phyloP scores from a whole-genome alignment of 1,140 invertebrate species.

The Sycophaga agraensis region DNA sequence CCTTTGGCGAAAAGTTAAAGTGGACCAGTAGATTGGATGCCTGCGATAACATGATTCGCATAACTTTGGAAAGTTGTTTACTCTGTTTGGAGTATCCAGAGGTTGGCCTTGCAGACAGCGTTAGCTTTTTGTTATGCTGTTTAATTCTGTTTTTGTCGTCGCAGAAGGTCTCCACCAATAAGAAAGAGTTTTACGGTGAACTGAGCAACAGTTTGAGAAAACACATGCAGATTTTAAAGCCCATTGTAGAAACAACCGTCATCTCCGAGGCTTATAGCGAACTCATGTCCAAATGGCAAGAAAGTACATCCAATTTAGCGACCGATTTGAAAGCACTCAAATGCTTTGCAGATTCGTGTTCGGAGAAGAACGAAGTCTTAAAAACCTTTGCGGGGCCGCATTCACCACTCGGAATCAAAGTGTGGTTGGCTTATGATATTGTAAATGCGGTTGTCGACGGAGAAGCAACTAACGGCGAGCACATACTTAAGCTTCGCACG shows the following conservation, averaged over 20 bases:
- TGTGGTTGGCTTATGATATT: constrained; percentile 1
- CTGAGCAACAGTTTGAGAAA: not conserved
- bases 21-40: constrained; percentile 31
- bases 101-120: constrained; percentile 16
- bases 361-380: not conserved
- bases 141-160: constrained; percentile 5
- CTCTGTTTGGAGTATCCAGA: constrained; percentile 40
- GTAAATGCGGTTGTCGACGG: not conserved
- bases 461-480: not conserved
- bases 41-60: constrained; percentile 33
- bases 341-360: not conserved
- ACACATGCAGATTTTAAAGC: not conserved
- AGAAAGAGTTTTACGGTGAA: not conserved
- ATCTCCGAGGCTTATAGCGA: not conserved
- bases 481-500: not conserved
- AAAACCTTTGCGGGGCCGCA: not conserved
- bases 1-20: constrained; percentile 17
- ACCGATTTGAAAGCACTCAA: not conserved
- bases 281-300: not conserved
- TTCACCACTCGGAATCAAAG: constrained; percentile 1
- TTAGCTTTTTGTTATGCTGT: constrained; percentile 30
- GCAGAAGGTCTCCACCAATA: not conserved
- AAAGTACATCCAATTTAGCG: not conserved
- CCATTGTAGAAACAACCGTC: not conserved
- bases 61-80: constrained; percentile 40